Base-by-base conservation (phyloP, 2,797 vertebrate genomes). In the Hippoglossus hippoglossus region DNA sequence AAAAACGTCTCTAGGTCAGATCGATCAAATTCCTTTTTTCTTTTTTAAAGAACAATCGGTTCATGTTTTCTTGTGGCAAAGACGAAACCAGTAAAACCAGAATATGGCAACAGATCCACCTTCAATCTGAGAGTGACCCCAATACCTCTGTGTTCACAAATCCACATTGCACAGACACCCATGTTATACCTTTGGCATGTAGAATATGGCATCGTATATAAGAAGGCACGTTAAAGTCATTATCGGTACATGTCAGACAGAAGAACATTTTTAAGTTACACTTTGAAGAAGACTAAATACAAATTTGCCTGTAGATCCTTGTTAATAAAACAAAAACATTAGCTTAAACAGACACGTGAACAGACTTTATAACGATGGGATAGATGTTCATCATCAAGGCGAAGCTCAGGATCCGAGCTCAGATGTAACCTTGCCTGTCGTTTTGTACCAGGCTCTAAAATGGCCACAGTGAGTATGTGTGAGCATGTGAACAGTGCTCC, bases 401-500 rank as follows among this genome's bases (percentile, higher is more conserved):
- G 39, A 59, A 0, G 67, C 67, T 72, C 5, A 39, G 58, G 3
- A 39, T n/a, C 26, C 26, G 26, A 4, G 75, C 75, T 70, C 67
- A 71, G 68, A 79, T 70, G 80, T 36, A 71, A 79, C 83, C 79
- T 77, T 64, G 82, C 63, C 85, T 77, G 75, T 73, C 63, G 71
- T 66, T 62, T 82, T 83, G 87, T 86, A 80, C 86, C 86, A 86
- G 86, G 70, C 90, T 79, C 81, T 80, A 75, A 77, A 76, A 82
- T 61, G 75, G 83, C 79, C 78, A 71, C 79, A 63, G 87, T 57
- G 77, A 75, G 75, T 60, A 58, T 69, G 75, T 77, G 79, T 41
- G 71, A 69, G 73, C 58, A 67, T 83, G 77, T 80, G 84, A 91
- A 92, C 89, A 89, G 84, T 65, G 84, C 88, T 78, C 86, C 87